phyloP scores from a whole-genome alignment of 2,113 vertebrate species.

The Rattus rattus region DNA sequence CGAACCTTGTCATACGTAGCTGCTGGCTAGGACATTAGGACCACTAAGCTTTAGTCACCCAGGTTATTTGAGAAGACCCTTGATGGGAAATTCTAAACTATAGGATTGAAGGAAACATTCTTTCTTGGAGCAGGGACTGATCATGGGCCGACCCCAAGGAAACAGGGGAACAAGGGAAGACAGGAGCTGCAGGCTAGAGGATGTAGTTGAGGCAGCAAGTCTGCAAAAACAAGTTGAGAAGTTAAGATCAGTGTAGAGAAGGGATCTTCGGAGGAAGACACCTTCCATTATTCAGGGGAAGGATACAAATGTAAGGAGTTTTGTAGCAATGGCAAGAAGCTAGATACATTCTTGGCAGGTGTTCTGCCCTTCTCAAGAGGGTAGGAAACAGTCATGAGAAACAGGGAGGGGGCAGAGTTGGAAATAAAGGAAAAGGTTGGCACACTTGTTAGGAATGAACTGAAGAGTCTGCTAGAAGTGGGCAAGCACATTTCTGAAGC shows the following conservation, averaged over 20 bases:
- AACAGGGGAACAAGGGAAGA: neutral
- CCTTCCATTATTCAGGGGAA: neutral
- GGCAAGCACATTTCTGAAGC: conserved; percentile 6
- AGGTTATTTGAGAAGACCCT: neutral
- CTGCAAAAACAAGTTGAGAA: conserved; percentile 56
- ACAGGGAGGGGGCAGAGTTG: neutral
- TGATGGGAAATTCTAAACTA: neutral
- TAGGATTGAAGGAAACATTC: neutral
- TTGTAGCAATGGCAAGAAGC: neutral
- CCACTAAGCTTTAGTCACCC: no score
- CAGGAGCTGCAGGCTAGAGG: rapidly evolving
- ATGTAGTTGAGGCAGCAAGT: neutral
- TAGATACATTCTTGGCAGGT: neutral
- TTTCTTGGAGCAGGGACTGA: neutral
- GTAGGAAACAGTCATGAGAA: neutral
- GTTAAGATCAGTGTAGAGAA: neutral
- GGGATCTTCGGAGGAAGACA: neutral
- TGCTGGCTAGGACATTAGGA: neutral
- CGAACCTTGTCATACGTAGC: neutral
- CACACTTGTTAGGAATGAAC: neutral
- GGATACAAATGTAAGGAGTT: neutral
- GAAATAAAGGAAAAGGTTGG: neutral
- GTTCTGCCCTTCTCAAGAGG: neutral
- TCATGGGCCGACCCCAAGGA: neutral
- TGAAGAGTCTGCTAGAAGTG: neutral